Evolutionary conservation across 2,797 vertebrate species (phyloP).

Genomic region (Mareca penelope): DNA sequence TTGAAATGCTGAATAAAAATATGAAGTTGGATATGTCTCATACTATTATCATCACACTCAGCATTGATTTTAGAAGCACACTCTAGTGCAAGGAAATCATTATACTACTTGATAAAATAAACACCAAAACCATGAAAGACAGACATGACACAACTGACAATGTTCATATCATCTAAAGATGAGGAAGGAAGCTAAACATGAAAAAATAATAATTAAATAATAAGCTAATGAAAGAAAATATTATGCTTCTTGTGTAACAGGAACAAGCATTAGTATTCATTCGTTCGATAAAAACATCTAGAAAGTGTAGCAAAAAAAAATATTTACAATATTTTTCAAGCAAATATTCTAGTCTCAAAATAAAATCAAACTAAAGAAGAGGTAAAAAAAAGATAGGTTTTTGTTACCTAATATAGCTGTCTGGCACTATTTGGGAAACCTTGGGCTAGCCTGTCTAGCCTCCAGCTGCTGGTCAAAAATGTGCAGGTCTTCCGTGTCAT

Average conservation of each 20-base stretch:
- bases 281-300: not conserved
- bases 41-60: not conserved
- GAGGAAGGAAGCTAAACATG: not conserved
- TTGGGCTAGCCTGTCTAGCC: not conserved
- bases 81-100: not conserved
- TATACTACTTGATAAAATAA: not conserved
- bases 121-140: not conserved
- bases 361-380: not conserved
- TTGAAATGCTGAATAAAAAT: conserved; percentile 51
- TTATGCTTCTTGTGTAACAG: not conserved
- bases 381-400: not conserved
- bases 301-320: not conserved
- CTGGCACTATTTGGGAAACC: not conserved
- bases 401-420: not conserved
- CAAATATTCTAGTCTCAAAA: conserved; percentile 33
- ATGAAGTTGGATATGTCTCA: not conserved
- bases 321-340: conserved; percentile 43
- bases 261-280: not conserved
- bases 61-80: conserved; percentile 25
- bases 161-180: not conserved
- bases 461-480: not conserved
- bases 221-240: not conserved
- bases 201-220: not conserved
- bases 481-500: not conserved
- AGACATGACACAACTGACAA: not conserved